phyloP scores from a whole-genome alignment of 2,888 invertebrate species.

The Drosophila mayaguana region DNA sequence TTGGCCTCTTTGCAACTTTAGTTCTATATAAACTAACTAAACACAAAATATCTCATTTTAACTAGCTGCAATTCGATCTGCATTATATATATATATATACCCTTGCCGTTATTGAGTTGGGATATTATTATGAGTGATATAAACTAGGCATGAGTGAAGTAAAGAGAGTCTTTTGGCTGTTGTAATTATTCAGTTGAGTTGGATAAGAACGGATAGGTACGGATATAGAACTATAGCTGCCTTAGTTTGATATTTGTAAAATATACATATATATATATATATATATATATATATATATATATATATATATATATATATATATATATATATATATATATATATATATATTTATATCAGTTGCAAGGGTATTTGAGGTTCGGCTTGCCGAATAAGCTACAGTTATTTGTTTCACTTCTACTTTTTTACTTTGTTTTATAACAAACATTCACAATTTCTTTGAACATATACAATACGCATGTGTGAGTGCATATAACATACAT shows the following conservation, averaged over 20 bases:
- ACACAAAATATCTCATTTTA: conserved; percentile 28
- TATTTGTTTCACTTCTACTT: conserved; percentile 36
- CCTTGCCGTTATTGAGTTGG: conserved; percentile 21
- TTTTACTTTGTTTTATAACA: conserved; percentile 66
- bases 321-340: background rate
- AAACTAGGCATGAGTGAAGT: background rate
- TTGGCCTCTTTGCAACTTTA: conserved; percentile 54
- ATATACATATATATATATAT: background rate
- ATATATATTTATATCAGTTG: conserved; percentile 13
- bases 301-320: background rate
- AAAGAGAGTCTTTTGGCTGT: conserved; percentile 7
- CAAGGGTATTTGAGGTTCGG: conserved; percentile 41
- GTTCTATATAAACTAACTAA: conserved; percentile 36
- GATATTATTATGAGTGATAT: conserved; percentile 3
- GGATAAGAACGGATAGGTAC: background rate
- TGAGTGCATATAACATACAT: conserved; percentile 27
- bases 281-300: background rate
- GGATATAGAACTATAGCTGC: conserved; percentile 29
- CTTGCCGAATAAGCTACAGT: conserved; percentile 28
- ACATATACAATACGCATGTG: conserved; percentile 43
- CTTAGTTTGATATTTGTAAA: conserved; percentile 5
- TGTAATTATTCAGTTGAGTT: background rate
- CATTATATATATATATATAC: conserved; percentile 21
- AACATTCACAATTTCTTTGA: conserved; percentile 54
- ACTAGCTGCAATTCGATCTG: conserved; percentile 42